Evolutionary conservation across 1,140 invertebrate species (phyloP), one percentile per base, ranked within the genome.

Genomic region (Ceratosolen fusciceps): DNA sequence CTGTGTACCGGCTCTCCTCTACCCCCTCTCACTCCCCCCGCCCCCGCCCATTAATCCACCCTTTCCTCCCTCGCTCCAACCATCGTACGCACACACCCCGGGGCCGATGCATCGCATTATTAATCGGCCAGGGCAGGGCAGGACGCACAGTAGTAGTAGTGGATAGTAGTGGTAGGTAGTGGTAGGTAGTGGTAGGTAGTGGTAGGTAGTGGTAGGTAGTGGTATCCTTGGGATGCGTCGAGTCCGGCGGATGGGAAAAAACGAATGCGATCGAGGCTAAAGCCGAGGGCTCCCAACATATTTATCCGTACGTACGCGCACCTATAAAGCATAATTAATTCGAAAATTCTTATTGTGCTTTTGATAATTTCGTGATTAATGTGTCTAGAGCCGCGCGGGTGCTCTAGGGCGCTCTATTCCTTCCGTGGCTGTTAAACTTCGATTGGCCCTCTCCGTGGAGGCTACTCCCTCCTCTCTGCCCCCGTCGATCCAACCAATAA

Each of bases 111-210:
- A 58, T 37, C 58, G 54, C 54, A 10, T 74, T 43, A 60, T 74
- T 74, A 47, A 60, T 74, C 26, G 72, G 21, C n/a, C n/a, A n/a
- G n/a, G n/a, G n/a, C n/a, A n/a, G n/a, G n/a, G n/a, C 24, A 8
- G 72, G 0, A 26, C 37, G 72, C 29, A 60, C 72, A 56, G 71
- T 72, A 72, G 67, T 49, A 70, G 70, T 54, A 54, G 54, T 16
- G 31, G 5, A 34, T 34, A 14, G 37, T 24, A 37, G 39, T 7
- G n/a, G n/a, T n/a, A n/a, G n/a, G n/a, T n/a, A n/a, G n/a, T n/a
- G n/a, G n/a, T n/a, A n/a, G n/a, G n/a, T n/a, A n/a, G n/a, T n/a
- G n/a, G n/a, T n/a, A n/a, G n/a, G n/a, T n/a, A n/a, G n/a, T n/a
- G n/a, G n/a, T n/a, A n/a, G n/a, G n/a, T n/a, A n/a, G n/a, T n/a